Evolutionary conservation across 1,140 invertebrate species (phyloP), one percentile per base, ranked within the genome.

Genomic region (Rhagoletis pomonella): DNA sequence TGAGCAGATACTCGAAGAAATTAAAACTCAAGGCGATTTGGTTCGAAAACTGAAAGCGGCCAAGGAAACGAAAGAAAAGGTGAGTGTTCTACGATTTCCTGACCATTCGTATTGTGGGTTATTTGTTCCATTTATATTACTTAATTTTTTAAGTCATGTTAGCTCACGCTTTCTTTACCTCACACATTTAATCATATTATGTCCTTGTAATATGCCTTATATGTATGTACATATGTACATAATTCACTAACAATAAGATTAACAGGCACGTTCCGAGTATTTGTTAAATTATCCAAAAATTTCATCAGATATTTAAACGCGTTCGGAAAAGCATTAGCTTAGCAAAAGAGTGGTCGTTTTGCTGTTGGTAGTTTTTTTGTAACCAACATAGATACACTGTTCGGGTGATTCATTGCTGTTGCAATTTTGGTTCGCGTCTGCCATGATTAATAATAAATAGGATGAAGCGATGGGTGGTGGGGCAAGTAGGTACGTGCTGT

Each of bases 31-130:
- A 94, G 96, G 96, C 87, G 96, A 97, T 93, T 90, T 97, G 88
- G 97, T 98, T 10, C 94, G 97, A 91, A 96, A 96, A 94, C 93
- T 98, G 87, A 98, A 98, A 94, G 94, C 95, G 88, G 94, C 95
- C 14, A 97, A 97, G 93, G 96, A 96, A 91, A 95, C 95, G 58
- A 95, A 94, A 93, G 94, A 95, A 89, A 95, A 95, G 95, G 96
- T 96, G 93, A 94, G 90, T 90, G 87, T 29, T 3, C 62, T 29
- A 19, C 17, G 6, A 12, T 47, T 19, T 10, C 17, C 73, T 42
- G 44, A 65, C 17, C 47, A 85, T 17, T 58, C 50, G 19, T 59
- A 55, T 84, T 81, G 47, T 84, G 47, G 42, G 47, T 39, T 85
- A 62, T 85, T 58, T 59, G 29, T 85, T 85, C 17, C 84, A 84